These are phyloP conservation scores for Pseudopodoces humilis DNA, from an alignment of 2,113 vertebrate genomes.

Conservation along the genomic window DNA sequence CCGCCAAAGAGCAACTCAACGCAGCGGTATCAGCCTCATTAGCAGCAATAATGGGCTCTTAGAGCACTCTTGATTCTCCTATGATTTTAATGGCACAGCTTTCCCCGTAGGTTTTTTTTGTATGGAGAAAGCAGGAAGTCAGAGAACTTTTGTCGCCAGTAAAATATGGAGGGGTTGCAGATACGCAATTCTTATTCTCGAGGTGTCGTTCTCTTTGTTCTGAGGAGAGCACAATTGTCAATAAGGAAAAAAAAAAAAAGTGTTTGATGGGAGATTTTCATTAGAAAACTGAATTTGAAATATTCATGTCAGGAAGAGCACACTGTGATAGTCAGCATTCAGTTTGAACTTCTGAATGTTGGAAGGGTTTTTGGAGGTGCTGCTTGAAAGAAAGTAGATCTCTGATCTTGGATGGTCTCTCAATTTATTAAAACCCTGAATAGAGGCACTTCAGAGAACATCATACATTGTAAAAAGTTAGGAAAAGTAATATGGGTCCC, in stretches of 20 bases:
- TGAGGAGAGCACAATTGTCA: slow-evolving; percentile 31
- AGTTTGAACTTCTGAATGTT: slow-evolving; percentile 14
- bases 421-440: slow-evolving; percentile 44
- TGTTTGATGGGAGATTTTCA: slow-evolving; percentile 46
- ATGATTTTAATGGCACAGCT: slow-evolving; percentile 53
- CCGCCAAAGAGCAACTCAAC: slow-evolving; percentile 34
- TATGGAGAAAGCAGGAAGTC: slow-evolving; percentile 28
- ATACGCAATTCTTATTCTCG: slow-evolving; percentile 11
- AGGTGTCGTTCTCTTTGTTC: slow-evolving; percentile 28
- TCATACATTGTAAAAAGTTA: slow-evolving; percentile 12
- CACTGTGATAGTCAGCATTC: slow-evolving; percentile 46
- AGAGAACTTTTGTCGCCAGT: slow-evolving; percentile 25
- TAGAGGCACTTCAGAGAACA: slow-evolving; percentile 49
- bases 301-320: slow-evolving; percentile 49
- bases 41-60: slow-evolving; percentile 47
- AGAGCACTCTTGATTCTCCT: slow-evolving; percentile 26
- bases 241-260: not conserved
- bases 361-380: slow-evolving; percentile 4
- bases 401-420: slow-evolving; percentile 19
- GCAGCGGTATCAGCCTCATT: slow-evolving; percentile 51
- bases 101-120: not conserved
- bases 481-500: not conserved
- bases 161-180: slow-evolving; percentile 17
- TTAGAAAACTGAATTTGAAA: slow-evolving; percentile 37
- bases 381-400: slow-evolving; percentile 21